Evolutionary conservation across 2,113 vertebrate species (phyloP).

Genomic region (Nycticebus coucang): DNA sequence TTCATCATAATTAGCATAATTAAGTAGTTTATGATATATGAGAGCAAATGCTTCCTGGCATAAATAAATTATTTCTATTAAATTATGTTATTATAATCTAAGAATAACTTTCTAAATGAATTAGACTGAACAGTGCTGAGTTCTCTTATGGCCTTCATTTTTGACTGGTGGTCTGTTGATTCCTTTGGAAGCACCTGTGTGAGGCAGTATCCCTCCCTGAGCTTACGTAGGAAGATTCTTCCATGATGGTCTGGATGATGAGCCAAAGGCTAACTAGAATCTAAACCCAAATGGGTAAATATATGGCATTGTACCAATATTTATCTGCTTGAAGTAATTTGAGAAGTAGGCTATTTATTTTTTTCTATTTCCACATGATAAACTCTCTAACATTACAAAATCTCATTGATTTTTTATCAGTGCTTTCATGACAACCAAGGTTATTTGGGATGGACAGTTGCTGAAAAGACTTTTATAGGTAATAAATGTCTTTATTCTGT

Average conservation of each 20-base stretch:
- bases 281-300: neutral
- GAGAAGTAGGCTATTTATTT: neutral
- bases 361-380: neutral
- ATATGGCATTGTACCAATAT: neutral
- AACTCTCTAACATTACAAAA: neutral
- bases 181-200: neutral
- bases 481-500: slow-evolving; percentile 10
- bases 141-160: neutral
- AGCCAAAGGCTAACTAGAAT: neutral
- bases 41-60: neutral
- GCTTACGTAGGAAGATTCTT: neutral
- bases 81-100: slow-evolving; percentile 7
- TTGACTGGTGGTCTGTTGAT: neutral
- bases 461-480: neutral
- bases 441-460: neutral
- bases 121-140: neutral
- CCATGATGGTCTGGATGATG: neutral
- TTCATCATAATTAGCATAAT: neutral
- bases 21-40: neutral
- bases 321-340: neutral
- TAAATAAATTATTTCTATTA: neutral
- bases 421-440: slow-evolving; percentile 22
- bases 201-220: neutral
- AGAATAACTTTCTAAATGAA: slow-evolving; percentile 29
- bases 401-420: slow-evolving; percentile 17